Evolutionary conservation across 2,888 invertebrate species (phyloP).

Genomic region (Protodeltote pygarga): DNA sequence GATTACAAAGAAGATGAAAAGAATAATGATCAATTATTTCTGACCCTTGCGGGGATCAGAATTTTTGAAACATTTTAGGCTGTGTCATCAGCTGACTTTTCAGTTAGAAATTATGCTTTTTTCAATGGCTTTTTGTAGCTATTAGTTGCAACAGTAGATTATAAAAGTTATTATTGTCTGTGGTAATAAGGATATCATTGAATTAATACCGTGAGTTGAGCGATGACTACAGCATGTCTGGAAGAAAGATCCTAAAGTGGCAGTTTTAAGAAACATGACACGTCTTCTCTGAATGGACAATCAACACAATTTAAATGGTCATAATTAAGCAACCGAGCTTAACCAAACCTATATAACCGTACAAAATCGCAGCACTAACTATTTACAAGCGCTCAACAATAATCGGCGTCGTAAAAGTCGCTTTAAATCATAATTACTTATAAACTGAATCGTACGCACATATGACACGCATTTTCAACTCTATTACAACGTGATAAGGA

Average conservation of each 20-base stretch:
- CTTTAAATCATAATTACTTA: constrained; percentile 61
- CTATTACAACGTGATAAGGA: constrained; percentile 49
- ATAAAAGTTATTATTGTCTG: too few species aligned
- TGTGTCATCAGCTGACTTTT: too few species aligned
- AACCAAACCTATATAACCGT: constrained; percentile 49
- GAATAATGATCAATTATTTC: too few species aligned
- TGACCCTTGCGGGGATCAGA: too few species aligned
- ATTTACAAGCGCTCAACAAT: constrained; percentile 55
- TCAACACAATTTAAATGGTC: constrained; percentile 48
- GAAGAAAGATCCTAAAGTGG: constrained; percentile 8
- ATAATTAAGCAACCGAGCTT: constrained; percentile 48
- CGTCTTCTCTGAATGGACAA: constrained; percentile 49
- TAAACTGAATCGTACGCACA: constrained; percentile 49
- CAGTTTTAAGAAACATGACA: constrained; percentile 35
- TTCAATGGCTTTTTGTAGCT: too few species aligned
- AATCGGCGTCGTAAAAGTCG: constrained; percentile 60
- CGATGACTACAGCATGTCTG: neutral
- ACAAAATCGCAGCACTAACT: constrained; percentile 54
- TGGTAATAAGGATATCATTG: too few species aligned
- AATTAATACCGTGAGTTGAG: neutral
- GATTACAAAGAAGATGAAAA: too few species aligned
- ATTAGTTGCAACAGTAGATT: too few species aligned
- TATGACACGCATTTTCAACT: constrained; percentile 49
- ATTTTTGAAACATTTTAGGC: too few species aligned
- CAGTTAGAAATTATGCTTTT: too few species aligned